Percentiles rank a stretch among this genome's conserved stretches.
These are phyloP conservation scores for Ectemnius lituratus DNA, from an alignment of 2,888 invertebrate species.

Conservation along the genomic window DNA sequence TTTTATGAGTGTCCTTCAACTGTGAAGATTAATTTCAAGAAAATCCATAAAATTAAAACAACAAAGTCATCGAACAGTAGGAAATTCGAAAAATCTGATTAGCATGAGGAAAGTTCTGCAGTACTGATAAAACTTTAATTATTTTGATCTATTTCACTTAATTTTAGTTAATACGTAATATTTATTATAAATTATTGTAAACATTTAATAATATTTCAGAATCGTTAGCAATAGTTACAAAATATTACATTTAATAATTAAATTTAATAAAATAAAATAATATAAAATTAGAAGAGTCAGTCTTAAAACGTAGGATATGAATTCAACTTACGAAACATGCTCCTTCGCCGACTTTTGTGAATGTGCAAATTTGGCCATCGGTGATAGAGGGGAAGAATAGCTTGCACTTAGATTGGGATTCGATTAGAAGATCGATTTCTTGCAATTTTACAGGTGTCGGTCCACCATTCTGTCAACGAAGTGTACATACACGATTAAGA, in stretches of 20 bases:
- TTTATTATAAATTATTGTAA: too few species aligned
- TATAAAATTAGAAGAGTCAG: neutral
- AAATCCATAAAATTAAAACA: neutral
- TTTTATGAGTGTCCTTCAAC: too few species aligned
- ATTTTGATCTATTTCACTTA: too few species aligned
- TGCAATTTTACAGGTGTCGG: neutral
- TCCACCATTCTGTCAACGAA: neutral
- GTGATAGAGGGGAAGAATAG: neutral
- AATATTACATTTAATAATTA: too few species aligned
- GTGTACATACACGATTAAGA: neutral
- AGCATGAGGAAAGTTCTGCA: too few species aligned
- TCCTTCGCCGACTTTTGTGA: slow-evolving; percentile 7
- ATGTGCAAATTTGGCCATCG: neutral
- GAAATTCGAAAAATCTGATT: too few species aligned
- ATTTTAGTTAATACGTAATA: too few species aligned
- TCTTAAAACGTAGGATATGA: neutral
- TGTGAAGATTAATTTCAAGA: too few species aligned
- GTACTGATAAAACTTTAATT: too few species aligned
- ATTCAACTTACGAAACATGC: slow-evolving; percentile 8
- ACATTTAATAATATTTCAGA: too few species aligned
- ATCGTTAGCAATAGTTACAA: too few species aligned
- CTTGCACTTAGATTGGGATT: neutral
- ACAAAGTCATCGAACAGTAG: too few species aligned
- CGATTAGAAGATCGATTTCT: neutral
- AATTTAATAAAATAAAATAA: neutral